Base-by-base conservation (phyloP, 2,113 vertebrate genomes). In the Propithecus coquereli region DNA sequence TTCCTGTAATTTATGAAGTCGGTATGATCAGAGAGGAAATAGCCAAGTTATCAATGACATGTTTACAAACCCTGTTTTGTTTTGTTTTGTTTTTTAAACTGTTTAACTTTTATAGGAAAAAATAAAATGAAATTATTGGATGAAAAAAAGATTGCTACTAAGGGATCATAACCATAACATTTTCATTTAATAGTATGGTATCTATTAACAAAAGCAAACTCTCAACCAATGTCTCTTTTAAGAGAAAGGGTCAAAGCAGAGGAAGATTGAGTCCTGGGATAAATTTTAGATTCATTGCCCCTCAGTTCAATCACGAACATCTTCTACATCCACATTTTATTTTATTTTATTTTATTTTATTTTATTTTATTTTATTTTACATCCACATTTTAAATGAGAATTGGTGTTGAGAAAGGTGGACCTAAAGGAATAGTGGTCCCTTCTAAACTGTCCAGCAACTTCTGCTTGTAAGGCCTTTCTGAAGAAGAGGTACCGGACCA, bases 21-120 rank as follows among this genome's bases (percentile, higher is more conserved):
- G 59, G 6, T 32, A 94, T 66, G 47, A 93, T 63, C 37, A 91
- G 43, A 18, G 87, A 97, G 77, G 92, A 98, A 97, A 95, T 32
- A 96, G 81, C 52, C 25, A 80, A 12, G 50, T 57, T 57, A 73
- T 2, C 59, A 71, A 18, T 30, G 22, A 94, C 37, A 92, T 80
- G 83, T 89, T 94, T 52, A 81, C 9, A 91, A 71, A 81, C 52
- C 18, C 43, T 92, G 50, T 45, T 91, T 96, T n/a, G n/a, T n/a
- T n/a, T n/a, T n/a, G n/a, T n/a, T n/a, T 95, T 50, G 50, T 87
- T 97, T 61, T 61, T 61, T 13, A 94, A 96, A 70, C 5, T 59
- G 47, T 2, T 76, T 61, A n/a, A 66, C 27, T 80, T 88, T 88
- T 61, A 79, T 43, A 45, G 18, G 40, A 32, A 54, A 59, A 65